These are phyloP conservation scores for Tachina grossa DNA, from an alignment of 2,888 invertebrate species.

Conservation along the genomic window DNA sequence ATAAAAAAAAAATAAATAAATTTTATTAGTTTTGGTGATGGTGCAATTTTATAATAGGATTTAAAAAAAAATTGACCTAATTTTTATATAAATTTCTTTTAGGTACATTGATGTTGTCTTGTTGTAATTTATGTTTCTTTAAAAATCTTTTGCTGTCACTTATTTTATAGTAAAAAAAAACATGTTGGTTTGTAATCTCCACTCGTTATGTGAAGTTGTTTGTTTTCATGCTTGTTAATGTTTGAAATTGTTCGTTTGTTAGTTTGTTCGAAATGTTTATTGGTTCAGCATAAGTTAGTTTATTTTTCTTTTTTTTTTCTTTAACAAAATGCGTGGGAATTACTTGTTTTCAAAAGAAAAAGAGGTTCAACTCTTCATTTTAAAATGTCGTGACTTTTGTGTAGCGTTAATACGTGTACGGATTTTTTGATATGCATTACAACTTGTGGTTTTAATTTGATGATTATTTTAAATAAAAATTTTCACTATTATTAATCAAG, in stretches of 20 bases:
- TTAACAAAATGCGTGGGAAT: constrained; percentile 66
- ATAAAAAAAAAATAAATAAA: neutral
- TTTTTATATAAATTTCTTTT: constrained; percentile 29
- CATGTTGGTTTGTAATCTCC: constrained; percentile 24
- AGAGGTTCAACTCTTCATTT: constrained; percentile 33
- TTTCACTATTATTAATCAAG: constrained; percentile 19
- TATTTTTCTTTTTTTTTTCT: constrained; percentile 31
- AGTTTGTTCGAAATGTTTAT: constrained; percentile 44
- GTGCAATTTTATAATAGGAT: constrained; percentile 9
- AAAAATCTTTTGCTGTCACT: constrained; percentile 27
- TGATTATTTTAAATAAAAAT: constrained; percentile 25
- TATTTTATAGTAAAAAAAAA: constrained; percentile 18
- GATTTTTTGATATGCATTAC: constrained; percentile 48
- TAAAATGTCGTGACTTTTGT: constrained; percentile 57
- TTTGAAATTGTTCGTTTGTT: constrained; percentile 38
- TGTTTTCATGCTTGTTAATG: constrained; percentile 23
- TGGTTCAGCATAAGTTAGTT: constrained; percentile 28
- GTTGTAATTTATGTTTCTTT: constrained; percentile 20
- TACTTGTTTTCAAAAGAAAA: constrained; percentile 52
- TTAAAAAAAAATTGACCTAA: constrained; percentile 18
- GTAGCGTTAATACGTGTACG: constrained; percentile 53
- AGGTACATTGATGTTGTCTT: neutral
- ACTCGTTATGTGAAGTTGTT: constrained; percentile 11
- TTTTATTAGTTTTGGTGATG: neutral
- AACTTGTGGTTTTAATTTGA: constrained; percentile 36